A percentile compares a stretch with the other conserved stretches of the same genome.
Evolutionary conservation across 2,113 vertebrate species (phyloP).

Genomic region (Colistium nudipinnis): DNA sequence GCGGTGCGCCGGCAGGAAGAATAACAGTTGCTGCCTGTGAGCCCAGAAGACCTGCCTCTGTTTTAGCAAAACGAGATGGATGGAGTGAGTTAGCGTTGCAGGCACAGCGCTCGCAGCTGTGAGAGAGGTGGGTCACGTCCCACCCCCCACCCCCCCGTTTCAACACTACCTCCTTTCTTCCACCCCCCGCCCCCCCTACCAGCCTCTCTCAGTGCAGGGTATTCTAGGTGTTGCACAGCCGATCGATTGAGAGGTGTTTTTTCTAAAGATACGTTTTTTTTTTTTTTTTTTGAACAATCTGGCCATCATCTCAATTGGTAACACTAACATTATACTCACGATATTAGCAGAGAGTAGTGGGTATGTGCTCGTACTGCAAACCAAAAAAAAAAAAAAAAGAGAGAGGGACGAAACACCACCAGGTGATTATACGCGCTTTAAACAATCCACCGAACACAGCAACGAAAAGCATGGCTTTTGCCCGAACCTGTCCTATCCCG

Average conservation of each 20-base stretch:
- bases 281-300: background rate
- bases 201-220: slow-evolving; percentile 7
- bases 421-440: background rate
- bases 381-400: background rate
- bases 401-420: too few relatives aligned
- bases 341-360: background rate
- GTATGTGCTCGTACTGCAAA: background rate
- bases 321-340: too few relatives aligned
- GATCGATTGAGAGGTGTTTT: background rate
- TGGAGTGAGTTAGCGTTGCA: slow-evolving; percentile 72
- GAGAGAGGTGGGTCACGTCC: slow-evolving; percentile 54
- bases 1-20: background rate
- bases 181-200: slow-evolving; percentile 42
- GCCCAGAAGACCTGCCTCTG: slow-evolving; percentile 40
- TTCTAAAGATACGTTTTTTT: background rate
- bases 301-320: background rate
- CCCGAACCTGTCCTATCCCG: too few relatives aligned
- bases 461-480: too few relatives aligned
- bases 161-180: slow-evolving; percentile 62
- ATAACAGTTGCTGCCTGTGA: slow-evolving; percentile 21
- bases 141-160: slow-evolving; percentile 40
- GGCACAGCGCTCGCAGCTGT: slow-evolving; percentile 75
- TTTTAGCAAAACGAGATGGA: slow-evolving; percentile 56
- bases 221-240: slow-evolving; percentile 4
- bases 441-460: background rate